Conservation (phyloP, 2,113 vertebrate genomes). For the Gopherus evgoodei region DNA sequence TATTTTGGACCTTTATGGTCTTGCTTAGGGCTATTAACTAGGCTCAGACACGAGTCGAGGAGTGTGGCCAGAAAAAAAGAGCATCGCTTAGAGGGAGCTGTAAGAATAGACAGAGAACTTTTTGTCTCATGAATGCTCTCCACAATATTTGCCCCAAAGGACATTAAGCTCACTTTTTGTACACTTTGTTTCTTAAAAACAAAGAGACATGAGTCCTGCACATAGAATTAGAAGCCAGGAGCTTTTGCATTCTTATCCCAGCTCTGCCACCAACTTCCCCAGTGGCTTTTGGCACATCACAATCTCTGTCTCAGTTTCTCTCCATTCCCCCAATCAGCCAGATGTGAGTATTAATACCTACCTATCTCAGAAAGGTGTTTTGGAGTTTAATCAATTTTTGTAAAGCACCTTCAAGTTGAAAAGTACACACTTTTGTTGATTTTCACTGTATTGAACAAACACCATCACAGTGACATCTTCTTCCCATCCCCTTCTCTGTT, state of each 20-base stretch:
- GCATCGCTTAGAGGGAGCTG: background rate
- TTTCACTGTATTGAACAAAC: background rate
- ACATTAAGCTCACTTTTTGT: background rate
- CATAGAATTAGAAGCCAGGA: background rate
- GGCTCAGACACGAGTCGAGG: background rate
- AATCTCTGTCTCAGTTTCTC: background rate
- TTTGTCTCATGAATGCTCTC: background rate
- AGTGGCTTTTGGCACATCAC: background rate
- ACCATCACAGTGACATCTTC: background rate
- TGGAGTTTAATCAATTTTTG: background rate
- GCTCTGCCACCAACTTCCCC: background rate
- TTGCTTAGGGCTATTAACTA: background rate
- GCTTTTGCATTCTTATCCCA: background rate
- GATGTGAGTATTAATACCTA: background rate
- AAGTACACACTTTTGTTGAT: background rate
- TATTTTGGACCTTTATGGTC: background rate
- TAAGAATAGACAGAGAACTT: background rate
- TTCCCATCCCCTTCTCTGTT: background rate
- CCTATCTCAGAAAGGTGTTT: background rate
- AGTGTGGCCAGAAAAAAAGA: background rate
- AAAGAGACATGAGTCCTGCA: background rate
- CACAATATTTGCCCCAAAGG: background rate
- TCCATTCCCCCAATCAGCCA: background rate
- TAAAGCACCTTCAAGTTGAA: background rate
- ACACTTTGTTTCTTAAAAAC: background rate